A percentile compares a stretch with the other conserved stretches of the same genome.
These are phyloP conservation scores for Aulostomus chinensis DNA, from an alignment of 2,797 vertebrate species.

Conservation along the genomic window DNA sequence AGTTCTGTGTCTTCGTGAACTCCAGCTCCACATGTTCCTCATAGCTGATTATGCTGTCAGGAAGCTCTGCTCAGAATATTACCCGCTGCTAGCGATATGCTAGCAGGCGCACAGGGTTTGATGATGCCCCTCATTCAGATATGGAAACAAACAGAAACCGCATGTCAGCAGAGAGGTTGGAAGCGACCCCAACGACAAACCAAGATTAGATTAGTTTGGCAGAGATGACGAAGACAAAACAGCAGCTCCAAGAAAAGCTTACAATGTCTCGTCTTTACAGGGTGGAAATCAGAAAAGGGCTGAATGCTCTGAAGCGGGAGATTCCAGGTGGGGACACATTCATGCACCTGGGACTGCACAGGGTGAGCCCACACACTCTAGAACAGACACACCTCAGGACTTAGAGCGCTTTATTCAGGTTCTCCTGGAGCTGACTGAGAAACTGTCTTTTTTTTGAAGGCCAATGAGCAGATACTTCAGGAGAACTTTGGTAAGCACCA, in stretches of 20 bases:
- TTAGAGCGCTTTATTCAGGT: neutral
- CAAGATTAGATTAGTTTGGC: too few relatives aligned
- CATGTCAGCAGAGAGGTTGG: neutral
- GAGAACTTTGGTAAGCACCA: conserved; percentile 80
- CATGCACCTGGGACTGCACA: conserved; percentile 88
- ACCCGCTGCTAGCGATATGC: too few relatives aligned
- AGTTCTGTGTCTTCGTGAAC: too few relatives aligned
- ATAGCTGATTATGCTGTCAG: too few relatives aligned
- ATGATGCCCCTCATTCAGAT: neutral
- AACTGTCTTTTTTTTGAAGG: conserved; percentile 73
- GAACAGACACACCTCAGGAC: too few relatives aligned
- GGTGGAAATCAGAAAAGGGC: conserved; percentile 81
- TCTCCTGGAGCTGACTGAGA: neutral
- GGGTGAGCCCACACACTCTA: conserved; percentile 74
- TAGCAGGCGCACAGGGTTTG: too few relatives aligned
- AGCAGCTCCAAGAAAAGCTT: neutral
- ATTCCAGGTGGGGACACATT: conserved; percentile 85
- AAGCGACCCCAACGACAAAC: too few relatives aligned
- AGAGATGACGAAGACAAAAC: too few relatives aligned
- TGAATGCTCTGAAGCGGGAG: conserved; percentile 78
- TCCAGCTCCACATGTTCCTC: too few relatives aligned
- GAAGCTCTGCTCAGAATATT: too few relatives aligned
- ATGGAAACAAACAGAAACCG: neutral
- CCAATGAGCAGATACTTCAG: conserved; percentile 86
- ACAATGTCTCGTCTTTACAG: conserved; percentile 62